Base-by-base conservation (phyloP, 1,140 invertebrate genomes). In the Penaeus vannamei region DNA sequence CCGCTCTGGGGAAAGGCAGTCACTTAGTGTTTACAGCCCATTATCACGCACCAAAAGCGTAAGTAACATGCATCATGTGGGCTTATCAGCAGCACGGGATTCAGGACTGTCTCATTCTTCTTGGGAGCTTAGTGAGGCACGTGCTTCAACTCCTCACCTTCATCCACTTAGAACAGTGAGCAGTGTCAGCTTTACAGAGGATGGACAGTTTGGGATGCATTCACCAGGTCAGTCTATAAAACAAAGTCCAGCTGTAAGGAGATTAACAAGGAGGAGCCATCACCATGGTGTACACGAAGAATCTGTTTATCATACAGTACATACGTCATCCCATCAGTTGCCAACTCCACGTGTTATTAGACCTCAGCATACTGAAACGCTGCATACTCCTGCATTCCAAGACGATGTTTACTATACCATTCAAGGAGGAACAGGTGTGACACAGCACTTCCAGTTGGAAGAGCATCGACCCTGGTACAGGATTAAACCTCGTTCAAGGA, bases 331-430 rank as follows among this genome's bases (percentile, higher is more conserved):
- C 60, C 85, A 69, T 46, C n/a, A 72, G 12, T 62, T 7, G 0
- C n/a, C 64, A 60, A 17, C 32, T 46, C 29, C 32, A n/a, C 46
- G 84, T 12, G 20, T 36, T 5, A 80, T 29, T 32, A 79, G 82
- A 76, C 46, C 82, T 79, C 60, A 42, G n/a, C 83, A 42, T 14
- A 66, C 60, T 29, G 42, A 32, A 61, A 72, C 62, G 1, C 88
- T 61, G 26, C 84, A 90, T 59, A 53, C 88, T 46, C 88, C 88
- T 53, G 88, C 60, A 19, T 90, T 90, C 84, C 88, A 90, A 46
- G 88, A 90, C 19, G 88, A 90, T 82, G 88, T 90, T 1, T 90
- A 90, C 77, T 90, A 90, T 82, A 90, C 88, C 59, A 90, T 90
- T 59, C 88, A 90, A 46, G 88, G 88, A 7, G 88, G 76, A n/a